Evolutionary conservation across 2,888 invertebrate species (phyloP).

Genomic region (Acholoe squamosa): DNA sequence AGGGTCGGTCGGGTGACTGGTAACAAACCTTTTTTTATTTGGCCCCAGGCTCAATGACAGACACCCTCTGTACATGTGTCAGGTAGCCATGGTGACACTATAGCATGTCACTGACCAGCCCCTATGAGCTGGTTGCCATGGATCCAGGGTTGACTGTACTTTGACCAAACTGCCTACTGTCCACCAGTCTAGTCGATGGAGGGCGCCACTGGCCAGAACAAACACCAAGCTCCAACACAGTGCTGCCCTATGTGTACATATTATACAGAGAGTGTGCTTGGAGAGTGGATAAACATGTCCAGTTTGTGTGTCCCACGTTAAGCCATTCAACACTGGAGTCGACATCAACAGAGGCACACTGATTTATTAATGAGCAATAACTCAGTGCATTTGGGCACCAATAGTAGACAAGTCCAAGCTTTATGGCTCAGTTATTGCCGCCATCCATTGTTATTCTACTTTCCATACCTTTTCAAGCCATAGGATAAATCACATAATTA

Average conservation of each 20-base stretch:
- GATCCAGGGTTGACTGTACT: not conserved
- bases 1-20: too few relatives aligned
- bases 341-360: not conserved
- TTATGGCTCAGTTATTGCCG: too few relatives aligned
- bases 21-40: too few relatives aligned
- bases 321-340: not conserved
- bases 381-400: not conserved
- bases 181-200: not conserved
- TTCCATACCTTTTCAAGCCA: too few relatives aligned
- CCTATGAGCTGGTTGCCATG: not conserved
- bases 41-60: too few relatives aligned
- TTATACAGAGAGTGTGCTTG: not conserved
- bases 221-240: not conserved
- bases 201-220: not conserved
- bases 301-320: not conserved
- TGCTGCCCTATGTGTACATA: not conserved
- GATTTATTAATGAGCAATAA: constrained; percentile 20
- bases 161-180: not conserved
- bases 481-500: too few relatives aligned
- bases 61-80: too few relatives aligned
- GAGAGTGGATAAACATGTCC: constrained; percentile 21
- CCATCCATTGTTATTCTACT: too few relatives aligned
- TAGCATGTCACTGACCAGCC: not conserved
- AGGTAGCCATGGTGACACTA: too few relatives aligned
- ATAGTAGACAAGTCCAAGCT: too few relatives aligned